Conservation (phyloP, 30 jellyfish, hydroid and myxozoan species). For the Mastigias papua region DNA sequence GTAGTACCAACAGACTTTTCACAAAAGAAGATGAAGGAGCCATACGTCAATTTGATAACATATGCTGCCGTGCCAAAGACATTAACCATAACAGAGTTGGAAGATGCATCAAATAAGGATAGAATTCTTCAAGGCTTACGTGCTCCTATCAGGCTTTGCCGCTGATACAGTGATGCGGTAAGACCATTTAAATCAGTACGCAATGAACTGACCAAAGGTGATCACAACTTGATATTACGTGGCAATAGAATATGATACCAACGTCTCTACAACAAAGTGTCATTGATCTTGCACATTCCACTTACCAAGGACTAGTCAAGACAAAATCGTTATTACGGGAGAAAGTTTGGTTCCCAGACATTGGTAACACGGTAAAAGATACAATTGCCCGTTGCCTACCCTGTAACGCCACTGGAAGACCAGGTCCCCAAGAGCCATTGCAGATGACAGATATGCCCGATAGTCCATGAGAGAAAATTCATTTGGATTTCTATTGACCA, state of each 20-base stretch:
- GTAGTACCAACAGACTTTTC: too few relatives aligned
- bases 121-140: background rate
- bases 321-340: conserved; percentile 17
- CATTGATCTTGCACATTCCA: background rate
- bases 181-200: conserved; percentile 5
- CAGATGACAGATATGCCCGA: conserved; percentile 22
- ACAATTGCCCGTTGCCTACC: conserved; percentile 45
- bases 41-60: background rate
- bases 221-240: conserved; percentile 13
- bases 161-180: conserved; percentile 14
- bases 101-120: background rate
- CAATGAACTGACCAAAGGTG: conserved; percentile 14
- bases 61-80: background rate
- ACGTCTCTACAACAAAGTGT: background rate
- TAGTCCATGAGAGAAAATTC: conserved; percentile 27
- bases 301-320: conserved; percentile 49
- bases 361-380: conserved; percentile 25
- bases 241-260: conserved; percentile 3
- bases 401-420: conserved; percentile 43
- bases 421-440: conserved; percentile 23
- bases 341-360: conserved; percentile 65
- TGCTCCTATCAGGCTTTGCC: conserved; percentile 9
- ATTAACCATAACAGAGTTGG: background rate
- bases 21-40: background rate
- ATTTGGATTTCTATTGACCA: conserved; percentile 62